phyloP scores from a whole-genome alignment of 1,140 invertebrate species.

The Brachionus calyciflorus region DNA sequence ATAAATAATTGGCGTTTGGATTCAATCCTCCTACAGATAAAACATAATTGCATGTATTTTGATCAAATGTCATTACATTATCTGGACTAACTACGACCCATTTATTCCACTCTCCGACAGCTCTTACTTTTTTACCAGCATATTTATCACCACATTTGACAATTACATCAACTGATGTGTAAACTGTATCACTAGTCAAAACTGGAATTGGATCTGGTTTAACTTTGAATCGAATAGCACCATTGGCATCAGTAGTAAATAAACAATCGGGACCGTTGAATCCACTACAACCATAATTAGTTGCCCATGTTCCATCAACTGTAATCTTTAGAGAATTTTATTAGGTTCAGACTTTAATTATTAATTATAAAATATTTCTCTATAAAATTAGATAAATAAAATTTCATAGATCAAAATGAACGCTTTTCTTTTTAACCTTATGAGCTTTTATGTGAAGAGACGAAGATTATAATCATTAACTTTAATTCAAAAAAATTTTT shows the following conservation, averaged over 20 bases:
- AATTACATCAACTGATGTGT: constrained; percentile 8
- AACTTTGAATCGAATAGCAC: constrained; percentile 22
- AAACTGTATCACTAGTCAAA: constrained; percentile 6
- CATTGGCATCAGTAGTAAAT: constrained; percentile 10
- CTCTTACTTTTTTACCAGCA: constrained; percentile 28
- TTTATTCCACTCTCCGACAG: constrained; percentile 36
- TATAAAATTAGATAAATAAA: too few relatives aligned
- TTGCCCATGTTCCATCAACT: constrained; percentile 18
- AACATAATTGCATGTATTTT: constrained; percentile 14
- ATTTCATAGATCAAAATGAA: too few relatives aligned
- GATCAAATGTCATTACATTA: constrained; percentile 34
- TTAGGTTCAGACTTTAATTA: too few relatives aligned
- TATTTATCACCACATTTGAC: constrained; percentile 16
- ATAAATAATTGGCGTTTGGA: constrained; percentile 7
- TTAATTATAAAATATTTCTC: too few relatives aligned
- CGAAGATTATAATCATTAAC: too few relatives aligned
- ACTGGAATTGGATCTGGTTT: background rate
- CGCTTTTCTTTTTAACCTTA: too few relatives aligned
- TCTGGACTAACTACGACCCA: background rate
- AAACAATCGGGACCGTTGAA: constrained; percentile 41
- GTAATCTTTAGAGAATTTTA: too few relatives aligned
- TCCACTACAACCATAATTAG: constrained; percentile 31
- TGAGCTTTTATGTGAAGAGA: too few relatives aligned
- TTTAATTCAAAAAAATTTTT: too few relatives aligned
- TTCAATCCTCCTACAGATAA: constrained; percentile 7